These are phyloP conservation scores for Phenganax marumi DNA, from an alignment of 92 coral and sea anemone species.

Conservation along the genomic window DNA sequence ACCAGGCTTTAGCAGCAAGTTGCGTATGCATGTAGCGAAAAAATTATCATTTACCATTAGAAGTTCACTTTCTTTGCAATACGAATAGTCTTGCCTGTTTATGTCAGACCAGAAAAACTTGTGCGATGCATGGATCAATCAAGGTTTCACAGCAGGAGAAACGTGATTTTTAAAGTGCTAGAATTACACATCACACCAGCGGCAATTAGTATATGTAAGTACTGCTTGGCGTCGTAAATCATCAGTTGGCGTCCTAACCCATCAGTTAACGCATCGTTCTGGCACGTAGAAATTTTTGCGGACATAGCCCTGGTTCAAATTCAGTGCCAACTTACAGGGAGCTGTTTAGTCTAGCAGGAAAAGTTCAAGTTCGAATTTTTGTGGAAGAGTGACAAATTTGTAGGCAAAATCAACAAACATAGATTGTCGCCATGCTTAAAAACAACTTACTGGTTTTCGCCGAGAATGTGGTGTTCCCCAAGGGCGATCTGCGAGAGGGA, in stretches of 20 bases:
- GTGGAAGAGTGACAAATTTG: not conserved
- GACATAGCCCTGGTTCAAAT: too few species aligned
- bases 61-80: not conserved
- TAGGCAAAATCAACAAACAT: not conserved
- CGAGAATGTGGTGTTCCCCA: constrained; percentile 55
- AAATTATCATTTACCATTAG: not conserved
- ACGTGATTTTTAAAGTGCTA: not conserved
- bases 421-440: not conserved
- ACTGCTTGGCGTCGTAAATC: too few species aligned
- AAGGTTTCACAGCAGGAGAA: constrained; percentile 4
- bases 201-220: not conserved
- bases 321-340: too few species aligned
- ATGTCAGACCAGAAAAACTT: not conserved
- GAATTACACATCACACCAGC: constrained; percentile 5
- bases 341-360: too few species aligned
- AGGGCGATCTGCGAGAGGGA: constrained; percentile 44
- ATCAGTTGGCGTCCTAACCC: too few species aligned
- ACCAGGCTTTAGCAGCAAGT: too few species aligned
- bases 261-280: too few species aligned
- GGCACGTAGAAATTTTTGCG: too few species aligned
- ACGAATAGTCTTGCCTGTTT: not conserved
- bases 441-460: constrained; percentile 50
- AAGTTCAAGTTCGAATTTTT: too few species aligned
- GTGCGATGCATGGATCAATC: not conserved
- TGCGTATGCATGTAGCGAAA: not conserved